Percentiles rank a stretch among this genome's conserved stretches.
Conservation (phyloP, 2,888 invertebrate genomes). For the Hanleya hanleyi region DNA sequence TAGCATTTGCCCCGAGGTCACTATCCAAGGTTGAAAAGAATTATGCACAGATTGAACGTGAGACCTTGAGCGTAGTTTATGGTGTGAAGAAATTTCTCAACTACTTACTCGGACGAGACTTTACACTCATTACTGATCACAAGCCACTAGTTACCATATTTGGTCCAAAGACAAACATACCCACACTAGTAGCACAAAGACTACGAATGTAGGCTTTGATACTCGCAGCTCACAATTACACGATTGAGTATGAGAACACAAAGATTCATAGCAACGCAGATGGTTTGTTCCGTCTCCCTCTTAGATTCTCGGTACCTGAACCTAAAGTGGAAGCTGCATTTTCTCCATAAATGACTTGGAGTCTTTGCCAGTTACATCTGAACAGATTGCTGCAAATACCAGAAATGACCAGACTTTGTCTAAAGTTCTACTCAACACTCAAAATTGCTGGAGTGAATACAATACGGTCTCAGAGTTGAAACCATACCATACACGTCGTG, state of each 20-base stretch:
- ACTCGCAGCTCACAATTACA: constrained; percentile 65
- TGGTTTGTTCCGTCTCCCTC: constrained; percentile 55
- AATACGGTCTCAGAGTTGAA: too few species aligned
- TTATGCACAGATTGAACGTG: constrained; percentile 71
- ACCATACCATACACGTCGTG: too few species aligned
- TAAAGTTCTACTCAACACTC: too few species aligned
- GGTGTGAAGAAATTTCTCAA: constrained; percentile 70
- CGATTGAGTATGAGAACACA: constrained; percentile 56
- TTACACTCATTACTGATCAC: constrained; percentile 70
- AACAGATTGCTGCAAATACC: constrained; percentile 24
- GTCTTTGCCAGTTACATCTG: constrained; percentile 29
- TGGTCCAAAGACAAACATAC: constrained; percentile 51
- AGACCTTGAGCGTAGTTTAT: constrained; percentile 70
- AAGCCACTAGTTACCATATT: constrained; percentile 71
- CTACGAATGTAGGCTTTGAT: constrained; percentile 53
- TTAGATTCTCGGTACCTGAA: background rate
- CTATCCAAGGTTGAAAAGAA: constrained; percentile 69
- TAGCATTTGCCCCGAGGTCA: constrained; percentile 70
- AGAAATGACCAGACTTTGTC: constrained; percentile 18
- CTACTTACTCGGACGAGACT: constrained; percentile 70
- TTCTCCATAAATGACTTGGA: constrained; percentile 26
- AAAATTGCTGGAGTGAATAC: too few species aligned
- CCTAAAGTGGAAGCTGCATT: constrained; percentile 9
- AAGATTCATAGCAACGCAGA: constrained; percentile 61
- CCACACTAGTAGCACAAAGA: constrained; percentile 52